phyloP scores from a whole-genome alignment of 2,113 vertebrate species.

The Oostethus manadensis region DNA sequence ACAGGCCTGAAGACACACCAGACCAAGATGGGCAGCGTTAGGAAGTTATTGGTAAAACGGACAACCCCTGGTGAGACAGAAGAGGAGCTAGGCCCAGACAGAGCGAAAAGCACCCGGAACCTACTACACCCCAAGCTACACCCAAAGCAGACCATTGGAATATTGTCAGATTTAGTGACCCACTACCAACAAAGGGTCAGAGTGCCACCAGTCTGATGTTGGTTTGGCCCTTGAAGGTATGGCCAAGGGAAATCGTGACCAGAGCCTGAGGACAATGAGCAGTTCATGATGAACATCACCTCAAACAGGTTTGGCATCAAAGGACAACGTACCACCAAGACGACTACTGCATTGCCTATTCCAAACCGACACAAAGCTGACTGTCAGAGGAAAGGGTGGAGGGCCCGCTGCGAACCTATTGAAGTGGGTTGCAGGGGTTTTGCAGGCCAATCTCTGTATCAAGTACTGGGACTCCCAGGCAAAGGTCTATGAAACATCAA shows the following conservation, averaged over 20 bases:
- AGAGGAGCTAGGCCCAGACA: conserved; percentile 3
- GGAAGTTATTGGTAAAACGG: too few species aligned
- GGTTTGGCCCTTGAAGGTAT: conserved; percentile 4
- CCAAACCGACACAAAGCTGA: not conserved
- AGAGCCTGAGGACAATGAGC: too few species aligned
- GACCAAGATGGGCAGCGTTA: too few species aligned
- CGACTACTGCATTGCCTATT: not conserved
- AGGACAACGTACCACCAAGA: not conserved
- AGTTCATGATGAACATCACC: too few species aligned
- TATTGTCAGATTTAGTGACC: not conserved
- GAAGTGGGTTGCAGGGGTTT: too few species aligned
- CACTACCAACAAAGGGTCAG: too few species aligned
- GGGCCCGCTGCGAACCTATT: too few species aligned
- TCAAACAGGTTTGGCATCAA: conserved; percentile 8
- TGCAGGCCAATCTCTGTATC: too few species aligned
- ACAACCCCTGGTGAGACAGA: not conserved
- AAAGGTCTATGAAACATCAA: too few species aligned
- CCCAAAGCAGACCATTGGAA: not conserved
- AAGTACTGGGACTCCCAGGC: too few species aligned
- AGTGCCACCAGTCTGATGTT: conserved; percentile 9
- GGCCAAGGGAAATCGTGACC: conserved; percentile 1
- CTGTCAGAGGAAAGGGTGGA: too few species aligned
- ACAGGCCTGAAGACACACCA: too few species aligned
- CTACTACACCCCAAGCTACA: not conserved
- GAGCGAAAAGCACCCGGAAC: conserved; percentile 5